phyloP scores from a whole-genome alignment of 2,113 vertebrate species.

The Psilopogon haemacephalus region DNA sequence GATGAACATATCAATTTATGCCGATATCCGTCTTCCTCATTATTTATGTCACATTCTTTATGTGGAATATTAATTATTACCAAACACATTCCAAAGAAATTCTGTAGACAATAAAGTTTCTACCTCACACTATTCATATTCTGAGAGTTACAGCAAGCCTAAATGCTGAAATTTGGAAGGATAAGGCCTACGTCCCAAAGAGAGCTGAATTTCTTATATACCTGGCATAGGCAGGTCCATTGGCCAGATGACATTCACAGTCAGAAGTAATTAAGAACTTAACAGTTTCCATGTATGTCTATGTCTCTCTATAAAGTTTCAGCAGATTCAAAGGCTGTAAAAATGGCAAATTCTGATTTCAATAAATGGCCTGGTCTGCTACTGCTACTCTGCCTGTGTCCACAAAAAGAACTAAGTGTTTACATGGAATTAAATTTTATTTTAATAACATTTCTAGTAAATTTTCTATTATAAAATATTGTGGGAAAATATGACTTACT shows the following conservation, averaged over 20 bases:
- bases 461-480: background rate
- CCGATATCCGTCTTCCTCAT: background rate
- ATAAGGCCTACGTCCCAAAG: background rate
- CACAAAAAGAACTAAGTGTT: background rate
- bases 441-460: background rate
- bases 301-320: background rate
- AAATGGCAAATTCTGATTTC: background rate
- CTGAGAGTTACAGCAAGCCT: background rate
- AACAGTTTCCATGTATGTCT: background rate
- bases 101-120: background rate
- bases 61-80: background rate
- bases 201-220: background rate
- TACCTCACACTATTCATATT: background rate
- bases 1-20: background rate
- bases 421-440: background rate
- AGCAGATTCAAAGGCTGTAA: background rate
- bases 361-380: background rate
- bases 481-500: background rate
- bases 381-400: background rate
- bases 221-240: background rate
- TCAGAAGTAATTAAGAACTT: background rate
- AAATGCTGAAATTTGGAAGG: background rate
- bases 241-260: background rate
- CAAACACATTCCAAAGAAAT: background rate
- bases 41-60: background rate